Conservation (phyloP, 2,113 vertebrate genomes). For the Ophthalmotilapia sp. region DNA sequence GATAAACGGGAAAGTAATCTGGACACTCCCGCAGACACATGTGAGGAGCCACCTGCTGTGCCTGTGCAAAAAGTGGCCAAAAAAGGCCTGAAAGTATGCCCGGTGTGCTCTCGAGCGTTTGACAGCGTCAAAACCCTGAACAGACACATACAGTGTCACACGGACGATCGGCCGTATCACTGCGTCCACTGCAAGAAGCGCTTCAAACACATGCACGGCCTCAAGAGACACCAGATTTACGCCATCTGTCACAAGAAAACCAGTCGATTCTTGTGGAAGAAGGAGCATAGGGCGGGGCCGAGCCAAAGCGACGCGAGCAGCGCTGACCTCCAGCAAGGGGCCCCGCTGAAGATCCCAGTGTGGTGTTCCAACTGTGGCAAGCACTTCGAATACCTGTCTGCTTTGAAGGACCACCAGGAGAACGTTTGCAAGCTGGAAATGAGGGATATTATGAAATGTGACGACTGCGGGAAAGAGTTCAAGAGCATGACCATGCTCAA, state of each 20-base stretch:
- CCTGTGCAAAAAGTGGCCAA: not conserved
- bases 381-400: conserved; percentile 50
- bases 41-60: fast-evolving
- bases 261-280: conserved; percentile 36
- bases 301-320: not conserved
- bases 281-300: not conserved
- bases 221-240: conserved; percentile 67
- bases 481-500: conserved; percentile 65
- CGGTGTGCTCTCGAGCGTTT: conserved; percentile 40
- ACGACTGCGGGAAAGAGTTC: conserved; percentile 61
- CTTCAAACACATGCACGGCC: conserved; percentile 67
- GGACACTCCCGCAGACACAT: not conserved
- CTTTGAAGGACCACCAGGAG: conserved; percentile 63
- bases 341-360: conserved; percentile 29
- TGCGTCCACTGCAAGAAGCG: conserved; percentile 66
- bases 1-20: not conserved
- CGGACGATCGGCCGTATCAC: conserved; percentile 58
- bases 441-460: conserved; percentile 47
- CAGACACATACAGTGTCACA: conserved; percentile 64
- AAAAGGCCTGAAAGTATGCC: conserved; percentile 40
- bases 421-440: conserved; percentile 47
- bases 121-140: conserved; percentile 59
- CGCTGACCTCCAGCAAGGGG: not conserved
- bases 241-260: conserved; percentile 63
- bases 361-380: conserved; percentile 69